Percentiles rank a stretch among this genome's conserved stretches.
Conservation (phyloP, 1,140 invertebrate genomes). For the Dendrolimus punctatus region DNA sequence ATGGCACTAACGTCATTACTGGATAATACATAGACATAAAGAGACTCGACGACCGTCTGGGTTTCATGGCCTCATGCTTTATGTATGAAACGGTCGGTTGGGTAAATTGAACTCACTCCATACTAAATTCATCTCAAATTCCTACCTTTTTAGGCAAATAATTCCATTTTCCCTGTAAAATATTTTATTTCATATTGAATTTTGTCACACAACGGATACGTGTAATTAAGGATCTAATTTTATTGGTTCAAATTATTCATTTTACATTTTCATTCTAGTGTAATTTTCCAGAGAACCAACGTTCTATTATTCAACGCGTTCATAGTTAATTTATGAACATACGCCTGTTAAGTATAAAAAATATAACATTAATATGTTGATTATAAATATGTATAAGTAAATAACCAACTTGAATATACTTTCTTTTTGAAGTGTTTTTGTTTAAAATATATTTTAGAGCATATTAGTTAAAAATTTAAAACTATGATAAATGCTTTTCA, state of each 20-base stretch:
- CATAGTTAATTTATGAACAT: no score
- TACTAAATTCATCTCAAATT: slow-evolving; percentile 22
- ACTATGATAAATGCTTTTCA: no score
- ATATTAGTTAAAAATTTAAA: no score
- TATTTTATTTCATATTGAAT: slow-evolving; percentile 7
- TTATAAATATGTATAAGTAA: no score
- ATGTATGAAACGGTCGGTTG: slow-evolving; percentile 22
- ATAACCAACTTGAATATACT: background rate
- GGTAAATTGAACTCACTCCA: slow-evolving; percentile 21
- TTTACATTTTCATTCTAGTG: background rate
- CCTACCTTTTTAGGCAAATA: slow-evolving; percentile 19
- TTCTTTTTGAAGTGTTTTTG: background rate
- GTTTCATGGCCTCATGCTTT: slow-evolving; percentile 20
- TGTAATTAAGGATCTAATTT: no score
- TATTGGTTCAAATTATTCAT: slow-evolving; percentile 1
- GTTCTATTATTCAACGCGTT: no score
- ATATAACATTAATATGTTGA: no score
- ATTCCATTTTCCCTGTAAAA: slow-evolving; percentile 13
- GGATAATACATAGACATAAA: background rate
- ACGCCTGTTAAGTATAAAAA: no score
- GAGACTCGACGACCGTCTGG: slow-evolving; percentile 5
- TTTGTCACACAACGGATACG: background rate
- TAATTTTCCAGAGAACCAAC: no score
- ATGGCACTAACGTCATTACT: background rate
- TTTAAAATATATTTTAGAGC: slow-evolving; percentile 8